Evolutionary conservation across 2,113 vertebrate genomes (phyloP), one percentile per base, ranked within the genome.

Genomic region (Eclectus roratus): DNA sequence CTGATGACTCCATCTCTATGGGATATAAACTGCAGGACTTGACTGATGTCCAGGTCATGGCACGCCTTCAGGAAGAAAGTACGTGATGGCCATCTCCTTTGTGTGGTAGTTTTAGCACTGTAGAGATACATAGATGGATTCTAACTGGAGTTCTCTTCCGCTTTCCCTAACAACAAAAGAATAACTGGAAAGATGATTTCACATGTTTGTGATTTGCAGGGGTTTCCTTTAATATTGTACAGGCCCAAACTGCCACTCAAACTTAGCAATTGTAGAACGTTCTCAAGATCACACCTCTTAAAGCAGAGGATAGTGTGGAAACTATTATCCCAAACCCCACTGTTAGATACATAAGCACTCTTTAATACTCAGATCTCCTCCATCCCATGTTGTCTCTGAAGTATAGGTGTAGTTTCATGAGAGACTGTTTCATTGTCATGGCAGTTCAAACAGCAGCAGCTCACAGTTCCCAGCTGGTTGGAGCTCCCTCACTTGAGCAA

Each of bases 41-140:
- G 96, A 99, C 99, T 0, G 99, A 99, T 10, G 99, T 99, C 70
- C 99, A 99, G 97, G 99, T 99, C 80, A 99, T 99, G 99, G 99
- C 99, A 71, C 98, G 99, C 24, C 97, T 99, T 9, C 99, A 99
- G 94, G 99, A 99, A 65, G 99, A 99, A 93, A 99, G 99, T 99
- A 77, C 79, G 99, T 98, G 70, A 39, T 35, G 41, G 61, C 43
- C 5, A 7, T 56, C 66, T 44, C 74, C 23, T 44, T 29, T 27
- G 41, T 10, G 37, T 35, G 44, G 29, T 7, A 1, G 18, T 21
- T 49, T 31, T 27, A 17, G n/a, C 27, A 5, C 17, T 27, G 23
- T 28, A 56, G 61, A 31, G 56, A 13, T 25, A 20, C 4, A 21
- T 7, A n/a, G 53, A 10, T 68, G 25, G 52, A 15, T 49, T 37